A percentile compares a stretch with the other conserved stretches of the same genome.
Conservation (phyloP, 1,140 invertebrate species). For the Papilio dardanus region DNA sequence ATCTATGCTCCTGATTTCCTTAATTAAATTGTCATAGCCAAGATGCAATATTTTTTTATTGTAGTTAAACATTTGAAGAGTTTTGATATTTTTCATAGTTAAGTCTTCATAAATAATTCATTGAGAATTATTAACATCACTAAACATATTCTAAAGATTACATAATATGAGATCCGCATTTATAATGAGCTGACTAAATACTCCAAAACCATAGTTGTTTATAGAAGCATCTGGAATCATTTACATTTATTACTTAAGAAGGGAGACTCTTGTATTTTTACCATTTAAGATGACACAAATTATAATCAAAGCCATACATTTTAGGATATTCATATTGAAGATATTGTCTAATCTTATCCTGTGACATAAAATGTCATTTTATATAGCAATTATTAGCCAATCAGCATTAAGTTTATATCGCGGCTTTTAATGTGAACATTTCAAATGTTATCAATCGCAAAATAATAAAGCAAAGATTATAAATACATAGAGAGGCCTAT, state of each 20-base stretch:
- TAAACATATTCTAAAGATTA: neutral
- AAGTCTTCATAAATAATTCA: neutral
- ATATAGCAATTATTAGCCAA: neutral
- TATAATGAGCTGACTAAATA: neutral
- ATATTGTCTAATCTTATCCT: too few species aligned
- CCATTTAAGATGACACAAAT: neutral
- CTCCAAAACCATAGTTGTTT: neutral
- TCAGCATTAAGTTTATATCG: neutral
- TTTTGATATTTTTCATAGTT: too few species aligned
- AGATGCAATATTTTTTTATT: too few species aligned
- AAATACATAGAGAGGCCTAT: neutral
- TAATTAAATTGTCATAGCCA: too few species aligned
- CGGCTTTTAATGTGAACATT: neutral
- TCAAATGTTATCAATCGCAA: neutral
- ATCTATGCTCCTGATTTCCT: too few species aligned
- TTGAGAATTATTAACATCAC: neutral
- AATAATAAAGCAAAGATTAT: neutral
- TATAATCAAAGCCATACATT: neutral
- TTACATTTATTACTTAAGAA: neutral
- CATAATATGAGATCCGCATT: neutral
- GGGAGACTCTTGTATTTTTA: neutral
- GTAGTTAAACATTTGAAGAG: too few species aligned
- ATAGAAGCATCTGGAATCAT: slow-evolving; percentile 12
- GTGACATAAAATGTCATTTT: neutral
- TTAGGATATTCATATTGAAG: neutral